Base-by-base conservation (phyloP, 2,113 vertebrate genomes). In the Corythornis vintsioides region DNA sequence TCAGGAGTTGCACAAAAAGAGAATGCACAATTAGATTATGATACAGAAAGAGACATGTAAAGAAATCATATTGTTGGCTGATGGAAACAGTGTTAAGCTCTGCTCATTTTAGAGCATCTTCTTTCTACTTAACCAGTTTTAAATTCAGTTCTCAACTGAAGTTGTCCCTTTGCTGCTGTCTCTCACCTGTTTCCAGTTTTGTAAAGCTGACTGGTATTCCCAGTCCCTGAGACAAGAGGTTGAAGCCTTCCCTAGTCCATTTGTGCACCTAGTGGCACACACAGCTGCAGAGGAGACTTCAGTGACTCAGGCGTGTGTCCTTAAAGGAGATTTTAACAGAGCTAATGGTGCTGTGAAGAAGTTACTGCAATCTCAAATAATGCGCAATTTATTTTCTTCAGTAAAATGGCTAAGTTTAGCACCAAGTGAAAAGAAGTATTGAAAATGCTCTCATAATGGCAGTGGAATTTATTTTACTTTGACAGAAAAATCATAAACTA, bases 401-500 rank as follows among this genome's bases (percentile, higher is more conserved):
- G 20, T 72, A 60, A 86, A 31, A 72, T 33, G n/a, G 59, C 26
- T 75, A 71, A 86, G n/a, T 82, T 78, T 65, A 81, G 40, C 26
- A 84, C 14, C 40, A 82, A 43, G 55, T 13, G 65, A 82, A 90
- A 88, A 77, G 3, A 22, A 77, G 15, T 48, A 50, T 26, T 45
- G 73, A 83, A 88, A 88, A 71, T 2, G 11, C 26, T 83, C 26
- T 21, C 8, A 7, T 74, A 83, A 74, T 5, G 2, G 20, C 45
- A 61, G 43, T 45, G 61, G 89, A 65, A 94, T 90, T 88, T 89
- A 71, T 90, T 87, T 85, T 57, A 26, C 65, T 33, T 65, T 69
- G 70, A 64, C 71, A 69, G 66, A 91, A 72, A 82, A 84, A 87
- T 50, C 71, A 80, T 48, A n/a, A 90, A 82, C 48, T 67, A 57